A percentile compares a stretch with the other conserved stretches of the same genome.
phyloP scores from a whole-genome alignment of 2,888 invertebrate genomes.

The Nysson spinosus region DNA sequence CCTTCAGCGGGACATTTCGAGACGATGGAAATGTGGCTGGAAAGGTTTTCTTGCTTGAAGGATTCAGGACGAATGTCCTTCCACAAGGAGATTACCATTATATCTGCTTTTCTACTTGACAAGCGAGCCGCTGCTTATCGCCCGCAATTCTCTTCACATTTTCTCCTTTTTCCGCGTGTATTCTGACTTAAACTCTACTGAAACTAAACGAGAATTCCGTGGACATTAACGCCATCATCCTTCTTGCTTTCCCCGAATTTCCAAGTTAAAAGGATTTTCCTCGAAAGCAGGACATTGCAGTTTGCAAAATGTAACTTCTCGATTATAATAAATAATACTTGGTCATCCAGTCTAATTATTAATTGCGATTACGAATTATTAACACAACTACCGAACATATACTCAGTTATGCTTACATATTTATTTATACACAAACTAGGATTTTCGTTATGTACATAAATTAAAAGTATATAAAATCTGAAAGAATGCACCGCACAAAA shows the following conservation, averaged over 20 bases:
- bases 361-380: too few species aligned
- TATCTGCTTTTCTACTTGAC: constrained; percentile 12
- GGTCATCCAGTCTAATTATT: neutral
- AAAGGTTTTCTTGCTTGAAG: constrained; percentile 1
- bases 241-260: constrained; percentile 10
- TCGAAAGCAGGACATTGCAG: neutral
- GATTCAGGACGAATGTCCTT: neutral
- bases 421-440: too few species aligned
- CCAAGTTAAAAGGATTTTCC: constrained; percentile 10
- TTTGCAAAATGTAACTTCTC: neutral
- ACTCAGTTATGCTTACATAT: too few species aligned
- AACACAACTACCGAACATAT: too few species aligned
- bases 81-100: constrained; percentile 31
- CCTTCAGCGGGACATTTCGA: neutral
- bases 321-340: too few species aligned
- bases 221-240: constrained; percentile 27
- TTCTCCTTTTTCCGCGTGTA: constrained; percentile 1
- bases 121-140: neutral
- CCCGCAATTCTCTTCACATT: constrained; percentile 5
- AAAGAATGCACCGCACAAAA: too few species aligned
- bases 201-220: neutral
- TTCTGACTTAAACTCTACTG: neutral
- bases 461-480: too few species aligned
- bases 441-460: too few species aligned
- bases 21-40: neutral